Base-by-base conservation (phyloP, 2,888 invertebrate genomes). In the Dryobota labecula region DNA sequence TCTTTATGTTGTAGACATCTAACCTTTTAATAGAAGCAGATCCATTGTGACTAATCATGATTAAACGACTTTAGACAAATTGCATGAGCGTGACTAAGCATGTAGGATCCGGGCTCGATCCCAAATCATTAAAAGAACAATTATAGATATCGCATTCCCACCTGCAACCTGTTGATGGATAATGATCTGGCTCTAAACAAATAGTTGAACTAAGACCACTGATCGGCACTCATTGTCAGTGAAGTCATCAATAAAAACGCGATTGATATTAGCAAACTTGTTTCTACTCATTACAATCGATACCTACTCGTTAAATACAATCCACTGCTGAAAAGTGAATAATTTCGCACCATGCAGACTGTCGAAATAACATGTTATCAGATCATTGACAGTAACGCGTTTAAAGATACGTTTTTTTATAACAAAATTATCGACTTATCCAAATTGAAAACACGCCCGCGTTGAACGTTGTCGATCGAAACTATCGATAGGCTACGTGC, bases 31-130 rank as follows among this genome's bases (percentile, higher is more conserved):
- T 92, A 92, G 93, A 91, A 93, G 92, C 92, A 92, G 92, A 88
- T 90, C 93, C 92, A 95, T 96, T 96, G 96, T 95, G 95, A 95
- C 95, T 95, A 95, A 96, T 95, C 96, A 96, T 95, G 95, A 96
- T 96, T 94, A 96, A 95, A 95, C 94, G 96, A 94, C 93, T 94
- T 94, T 94, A 95, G 95, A 95, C 95, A 96, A 96, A 96, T 96
- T 96, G 96, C 96, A 94, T 94, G 94, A 87, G 92, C 96, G 90
- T 96, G 96, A 96, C 96, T 96, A 93, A 93, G 96, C 96, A 96
- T 93, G 91, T 92, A 93, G 91, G 90, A 90, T 88, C 89, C 89
- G 89, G 88, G 89, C 87, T 87, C 93, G 93, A 93, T 92, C 94
- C 94, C 93, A 93, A 94, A 95, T 94, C 95, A 95, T 96, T 95